A percentile compares a stretch with the other conserved stretches of the same genome.
Conservation (phyloP, 2,888 invertebrate species). For the Adineta ricciae region DNA sequence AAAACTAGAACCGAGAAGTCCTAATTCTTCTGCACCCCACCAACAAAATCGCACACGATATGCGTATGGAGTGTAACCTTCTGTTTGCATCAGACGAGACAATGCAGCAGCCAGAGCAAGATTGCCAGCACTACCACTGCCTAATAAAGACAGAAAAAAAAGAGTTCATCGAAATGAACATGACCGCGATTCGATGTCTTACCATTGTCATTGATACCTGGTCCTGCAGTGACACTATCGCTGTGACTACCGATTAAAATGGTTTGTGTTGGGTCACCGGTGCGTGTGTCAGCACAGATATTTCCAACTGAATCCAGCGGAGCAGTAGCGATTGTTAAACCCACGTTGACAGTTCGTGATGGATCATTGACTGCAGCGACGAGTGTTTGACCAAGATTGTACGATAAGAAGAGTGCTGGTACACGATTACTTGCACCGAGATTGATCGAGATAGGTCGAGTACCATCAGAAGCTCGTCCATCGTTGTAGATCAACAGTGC, state of each 20-base stretch:
- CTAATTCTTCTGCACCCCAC: conserved; percentile 2
- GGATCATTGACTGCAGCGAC: not conserved
- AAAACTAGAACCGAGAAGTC: not conserved
- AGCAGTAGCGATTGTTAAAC: not conserved
- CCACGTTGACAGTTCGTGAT: not conserved
- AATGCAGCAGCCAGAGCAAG: not conserved
- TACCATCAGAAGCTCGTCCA: not conserved
- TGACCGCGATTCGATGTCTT: not conserved
- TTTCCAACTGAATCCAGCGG: not conserved
- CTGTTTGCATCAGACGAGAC: not conserved
- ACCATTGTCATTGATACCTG: conserved; percentile 17
- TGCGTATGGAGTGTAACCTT: not conserved
- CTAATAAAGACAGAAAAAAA: not conserved
- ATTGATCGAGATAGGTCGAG: not conserved
- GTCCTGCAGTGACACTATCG: not conserved
- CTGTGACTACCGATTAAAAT: not conserved
- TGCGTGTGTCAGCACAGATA: not conserved
- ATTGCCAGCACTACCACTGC: not conserved
- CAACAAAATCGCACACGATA: not conserved
- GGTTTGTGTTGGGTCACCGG: not conserved
- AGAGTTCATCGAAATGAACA: too few relatives aligned
- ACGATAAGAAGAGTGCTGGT: not conserved
- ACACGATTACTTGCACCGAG: not conserved
- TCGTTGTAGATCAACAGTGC: not conserved
- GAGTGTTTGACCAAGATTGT: not conserved